A percentile compares a stretch with the other conserved stretches of the same genome.
Conservation (phyloP, 2,113 vertebrate genomes). For the Hystrix cristata region DNA sequence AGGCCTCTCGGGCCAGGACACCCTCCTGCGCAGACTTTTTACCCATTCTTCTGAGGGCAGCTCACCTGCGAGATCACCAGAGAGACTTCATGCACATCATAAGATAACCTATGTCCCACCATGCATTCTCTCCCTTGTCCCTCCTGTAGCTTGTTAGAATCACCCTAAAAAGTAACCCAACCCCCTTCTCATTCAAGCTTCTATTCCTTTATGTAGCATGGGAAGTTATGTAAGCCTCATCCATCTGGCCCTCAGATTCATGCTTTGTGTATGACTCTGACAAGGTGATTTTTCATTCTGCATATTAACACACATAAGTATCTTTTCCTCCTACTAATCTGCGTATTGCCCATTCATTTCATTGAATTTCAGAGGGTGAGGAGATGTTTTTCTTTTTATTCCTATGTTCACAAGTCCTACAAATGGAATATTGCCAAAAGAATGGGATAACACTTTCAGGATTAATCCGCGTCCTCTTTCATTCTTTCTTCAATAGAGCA, state of each 20-base stretch:
- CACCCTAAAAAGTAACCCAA: not conserved
- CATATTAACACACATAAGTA: not conserved
- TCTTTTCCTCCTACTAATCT: not conserved
- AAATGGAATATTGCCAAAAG: not conserved
- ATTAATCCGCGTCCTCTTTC: not conserved
- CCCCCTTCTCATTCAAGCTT: not conserved
- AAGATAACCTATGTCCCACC: not conserved
- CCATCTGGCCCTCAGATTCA: not conserved
- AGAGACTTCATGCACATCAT: not conserved
- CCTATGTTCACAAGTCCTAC: not conserved
- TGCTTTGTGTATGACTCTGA: not conserved
- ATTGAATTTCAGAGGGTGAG: not conserved
- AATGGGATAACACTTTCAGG: not conserved
- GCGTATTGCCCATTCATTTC: not conserved
- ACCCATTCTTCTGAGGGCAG: not conserved
- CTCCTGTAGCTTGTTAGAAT: not conserved
- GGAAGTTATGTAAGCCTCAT: not conserved
- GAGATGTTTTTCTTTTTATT: not conserved
- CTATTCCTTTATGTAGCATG: not conserved
- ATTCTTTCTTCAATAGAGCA: not conserved
- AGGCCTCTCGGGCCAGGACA: not conserved
- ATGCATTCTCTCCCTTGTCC: accelerated
- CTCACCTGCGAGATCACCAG: not conserved
- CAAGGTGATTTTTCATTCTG: too few species aligned
- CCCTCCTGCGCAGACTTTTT: not conserved